Evolutionary conservation across 2,888 invertebrate species (phyloP).

Genomic region (Hypselothyrea guttata): DNA sequence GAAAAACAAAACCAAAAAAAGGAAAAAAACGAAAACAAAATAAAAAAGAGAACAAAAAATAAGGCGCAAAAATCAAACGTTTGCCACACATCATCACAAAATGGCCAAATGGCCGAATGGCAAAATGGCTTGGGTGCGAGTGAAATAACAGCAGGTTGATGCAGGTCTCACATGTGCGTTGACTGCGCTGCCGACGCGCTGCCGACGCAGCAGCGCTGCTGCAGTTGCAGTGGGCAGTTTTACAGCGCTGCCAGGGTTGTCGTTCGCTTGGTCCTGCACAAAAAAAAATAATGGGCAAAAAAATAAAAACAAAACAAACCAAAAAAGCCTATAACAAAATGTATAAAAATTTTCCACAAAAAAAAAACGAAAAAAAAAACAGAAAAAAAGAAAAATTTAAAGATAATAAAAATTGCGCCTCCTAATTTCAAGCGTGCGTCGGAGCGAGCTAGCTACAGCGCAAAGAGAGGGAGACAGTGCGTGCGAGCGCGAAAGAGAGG

Average conservation of each 20-base stretch:
- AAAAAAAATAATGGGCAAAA: slow-evolving; percentile 10
- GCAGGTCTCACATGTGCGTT: slow-evolving; percentile 22
- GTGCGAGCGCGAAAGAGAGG: slow-evolving; percentile 8
- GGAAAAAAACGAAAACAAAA: slow-evolving; percentile 24
- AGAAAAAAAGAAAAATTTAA: slow-evolving; percentile 13
- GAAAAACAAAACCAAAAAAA: slow-evolving; percentile 33
- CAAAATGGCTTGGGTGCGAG: slow-evolving; percentile 75
- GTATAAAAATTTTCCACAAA: slow-evolving; percentile 47
- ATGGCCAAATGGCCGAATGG: slow-evolving; percentile 30
- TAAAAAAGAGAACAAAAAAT: slow-evolving; percentile 38
- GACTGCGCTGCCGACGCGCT: slow-evolving; percentile 31
- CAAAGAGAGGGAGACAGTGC: slow-evolving; percentile 10
- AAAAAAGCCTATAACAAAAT: slow-evolving; percentile 39
- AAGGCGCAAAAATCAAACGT: slow-evolving; percentile 58
- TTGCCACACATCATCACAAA: slow-evolving; percentile 29
- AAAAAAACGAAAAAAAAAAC: slow-evolving; percentile 22
- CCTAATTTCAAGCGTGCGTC: slow-evolving; percentile 45
- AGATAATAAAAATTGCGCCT: slow-evolving; percentile 54
- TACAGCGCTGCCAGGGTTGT: slow-evolving; percentile 24
- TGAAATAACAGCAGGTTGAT: slow-evolving; percentile 78
- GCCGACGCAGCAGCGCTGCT: slow-evolving; percentile 22
- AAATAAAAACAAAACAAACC: slow-evolving; percentile 1
- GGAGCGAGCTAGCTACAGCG: slow-evolving; percentile 29
- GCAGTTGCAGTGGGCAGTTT: slow-evolving; percentile 33
- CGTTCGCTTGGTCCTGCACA: slow-evolving; percentile 18